Conservation (phyloP, 2,888 invertebrate species). For the Drosophila mayaguana region DNA sequence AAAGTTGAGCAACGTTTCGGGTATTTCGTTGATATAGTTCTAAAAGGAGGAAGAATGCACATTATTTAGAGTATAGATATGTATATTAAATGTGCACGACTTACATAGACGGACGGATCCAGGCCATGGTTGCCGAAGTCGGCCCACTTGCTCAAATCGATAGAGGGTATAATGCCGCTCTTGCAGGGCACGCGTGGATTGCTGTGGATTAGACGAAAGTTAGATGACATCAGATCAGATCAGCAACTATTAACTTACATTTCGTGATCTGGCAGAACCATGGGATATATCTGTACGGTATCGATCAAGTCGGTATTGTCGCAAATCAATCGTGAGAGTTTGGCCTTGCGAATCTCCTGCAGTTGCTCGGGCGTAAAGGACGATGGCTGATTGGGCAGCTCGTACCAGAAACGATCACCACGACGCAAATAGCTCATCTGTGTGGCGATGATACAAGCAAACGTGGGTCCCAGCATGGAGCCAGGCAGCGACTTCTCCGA, state of each 20-base stretch:
- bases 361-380: constrained; percentile 95
- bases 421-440: constrained; percentile 95
- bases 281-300: constrained; percentile 95
- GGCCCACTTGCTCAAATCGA: constrained; percentile 96
- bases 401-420: constrained; percentile 98
- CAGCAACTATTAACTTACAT: constrained; percentile 88
- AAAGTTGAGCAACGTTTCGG: constrained; percentile 84
- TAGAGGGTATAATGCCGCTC: constrained; percentile 93
- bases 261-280: constrained; percentile 96
- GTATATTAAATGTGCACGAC: constrained; percentile 74
- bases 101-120: constrained; percentile 88
- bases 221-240: background rate
- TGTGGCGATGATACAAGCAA: constrained; percentile 96
- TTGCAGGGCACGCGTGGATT: constrained; percentile 97
- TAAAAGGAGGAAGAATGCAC: constrained; percentile 66
- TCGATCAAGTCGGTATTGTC: constrained; percentile 97
- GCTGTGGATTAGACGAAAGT: constrained; percentile 85
- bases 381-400: constrained; percentile 95
- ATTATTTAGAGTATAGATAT: background rate
- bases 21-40: constrained; percentile 85
- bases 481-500: constrained; percentile 95
- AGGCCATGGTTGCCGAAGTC: constrained; percentile 88
- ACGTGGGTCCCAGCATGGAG: constrained; percentile 97
- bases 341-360: constrained; percentile 92
- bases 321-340: constrained; percentile 93